A percentile compares a stretch with the other conserved stretches of the same genome.
These are phyloP conservation scores for Leptinotarsa defecta DNA, from an alignment of 1,140 invertebrate genomes.

Conservation along the genomic window DNA sequence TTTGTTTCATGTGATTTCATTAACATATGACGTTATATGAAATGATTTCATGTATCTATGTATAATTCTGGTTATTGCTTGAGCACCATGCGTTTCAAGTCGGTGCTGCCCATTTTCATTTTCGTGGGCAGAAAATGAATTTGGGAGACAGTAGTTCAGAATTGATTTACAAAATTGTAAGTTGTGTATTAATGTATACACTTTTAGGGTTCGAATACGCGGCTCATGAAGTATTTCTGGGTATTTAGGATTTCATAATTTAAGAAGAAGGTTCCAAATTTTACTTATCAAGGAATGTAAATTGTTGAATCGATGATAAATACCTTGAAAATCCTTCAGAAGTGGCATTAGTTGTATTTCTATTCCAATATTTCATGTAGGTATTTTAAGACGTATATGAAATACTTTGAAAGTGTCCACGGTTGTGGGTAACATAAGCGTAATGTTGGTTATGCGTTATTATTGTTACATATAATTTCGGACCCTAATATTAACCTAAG, in stretches of 20 bases:
- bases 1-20: too few relatives aligned
- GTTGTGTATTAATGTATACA: conserved; percentile 26
- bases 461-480: conserved; percentile 29
- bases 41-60: conserved; percentile 52
- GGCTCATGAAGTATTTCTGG: conserved; percentile 19
- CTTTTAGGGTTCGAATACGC: conserved; percentile 24
- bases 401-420: conserved; percentile 26
- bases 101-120: conserved; percentile 52
- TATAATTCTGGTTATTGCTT: conserved; percentile 54
- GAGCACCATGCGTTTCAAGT: conserved; percentile 43
- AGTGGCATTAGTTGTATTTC: conserved; percentile 10
- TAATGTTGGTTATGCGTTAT: conserved; percentile 22
- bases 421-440: conserved; percentile 25
- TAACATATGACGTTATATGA: conserved; percentile 50
- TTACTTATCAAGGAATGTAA: too few relatives aligned
- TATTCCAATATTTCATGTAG: conserved; percentile 25
- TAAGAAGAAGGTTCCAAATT: not conserved
- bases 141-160: conserved; percentile 54
- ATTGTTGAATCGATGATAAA: not conserved
- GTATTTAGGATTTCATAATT: conserved; percentile 8
- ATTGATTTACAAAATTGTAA: conserved; percentile 46
- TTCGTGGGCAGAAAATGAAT: conserved; percentile 53
- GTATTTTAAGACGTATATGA: conserved; percentile 19
- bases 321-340: conserved; percentile 7
- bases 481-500: conserved; percentile 25